phyloP scores from a whole-genome alignment of 2,797 vertebrate species.

The Tragelaphus eurycerus region DNA sequence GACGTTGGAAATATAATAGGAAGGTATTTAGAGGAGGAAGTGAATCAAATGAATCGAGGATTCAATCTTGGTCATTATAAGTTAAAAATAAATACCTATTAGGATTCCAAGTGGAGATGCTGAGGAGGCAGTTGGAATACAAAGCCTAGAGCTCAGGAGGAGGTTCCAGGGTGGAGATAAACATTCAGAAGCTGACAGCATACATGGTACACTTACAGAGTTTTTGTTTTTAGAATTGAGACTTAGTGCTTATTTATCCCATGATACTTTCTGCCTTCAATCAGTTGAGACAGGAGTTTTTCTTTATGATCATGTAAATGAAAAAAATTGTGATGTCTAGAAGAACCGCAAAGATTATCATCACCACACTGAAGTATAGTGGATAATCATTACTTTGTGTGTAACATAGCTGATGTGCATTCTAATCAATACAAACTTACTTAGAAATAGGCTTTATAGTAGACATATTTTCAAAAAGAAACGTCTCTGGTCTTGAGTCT shows the following conservation, averaged over 20 bases:
- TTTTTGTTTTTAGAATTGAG: neutral
- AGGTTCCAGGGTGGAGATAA: neutral
- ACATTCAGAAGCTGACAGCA: neutral
- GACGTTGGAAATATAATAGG: neutral
- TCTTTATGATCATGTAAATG: neutral
- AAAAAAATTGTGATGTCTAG: neutral
- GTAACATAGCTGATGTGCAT: neutral
- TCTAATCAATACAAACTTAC: neutral
- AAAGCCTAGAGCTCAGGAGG: neutral
- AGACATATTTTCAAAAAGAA: neutral
- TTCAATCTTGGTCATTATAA: neutral
- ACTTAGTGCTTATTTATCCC: neutral
- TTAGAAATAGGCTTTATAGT: slow-evolving; percentile 18
- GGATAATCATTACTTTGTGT: neutral
- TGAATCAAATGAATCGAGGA: neutral
- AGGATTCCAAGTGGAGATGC: neutral
- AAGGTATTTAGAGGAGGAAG: neutral
- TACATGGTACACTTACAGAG: neutral
- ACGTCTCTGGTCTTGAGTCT: neutral
- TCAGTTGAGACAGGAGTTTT: neutral
- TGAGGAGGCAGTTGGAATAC: neutral
- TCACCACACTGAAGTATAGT: neutral
- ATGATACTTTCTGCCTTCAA: neutral
- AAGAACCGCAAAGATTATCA: neutral
- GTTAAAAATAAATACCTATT: neutral